Conservation (phyloP, 2,888 invertebrate genomes). For the Epicampocera succincta region DNA sequence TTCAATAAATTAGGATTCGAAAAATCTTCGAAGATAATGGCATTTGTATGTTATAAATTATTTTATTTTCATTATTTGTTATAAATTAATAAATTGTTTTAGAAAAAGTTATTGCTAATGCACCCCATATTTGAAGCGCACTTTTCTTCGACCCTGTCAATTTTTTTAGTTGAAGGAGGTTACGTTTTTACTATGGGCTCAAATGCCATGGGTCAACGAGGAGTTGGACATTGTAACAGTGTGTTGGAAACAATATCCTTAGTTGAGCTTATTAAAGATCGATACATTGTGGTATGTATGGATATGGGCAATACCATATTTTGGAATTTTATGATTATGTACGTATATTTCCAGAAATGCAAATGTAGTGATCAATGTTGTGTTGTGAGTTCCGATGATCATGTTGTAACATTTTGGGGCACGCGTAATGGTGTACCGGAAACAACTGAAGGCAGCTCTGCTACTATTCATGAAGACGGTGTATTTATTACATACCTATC, state of each 20-base stretch:
- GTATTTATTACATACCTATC: slow-evolving; percentile 17
- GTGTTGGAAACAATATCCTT: slow-evolving; percentile 75
- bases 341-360: slow-evolving; percentile 82
- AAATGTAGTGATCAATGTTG: slow-evolving; percentile 86
- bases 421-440: slow-evolving; percentile 82
- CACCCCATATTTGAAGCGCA: slow-evolving; percentile 84
- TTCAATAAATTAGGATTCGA: slow-evolving; percentile 86
- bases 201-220: slow-evolving; percentile 86
- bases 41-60: slow-evolving; percentile 73
- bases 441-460: slow-evolving; percentile 70
- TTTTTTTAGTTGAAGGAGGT: slow-evolving; percentile 85
- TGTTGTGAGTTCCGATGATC: slow-evolving; percentile 85
- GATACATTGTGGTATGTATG: slow-evolving; percentile 76
- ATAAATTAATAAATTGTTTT: slow-evolving; percentile 7
- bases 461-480: slow-evolving; percentile 38
- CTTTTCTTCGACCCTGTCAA: slow-evolving; percentile 85
- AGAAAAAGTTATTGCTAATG: slow-evolving; percentile 83
- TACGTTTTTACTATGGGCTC: slow-evolving; percentile 85
- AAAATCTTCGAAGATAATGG: slow-evolving; percentile 77
- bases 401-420: slow-evolving; percentile 88
- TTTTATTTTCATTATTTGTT: background rate
- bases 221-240: slow-evolving; percentile 80
- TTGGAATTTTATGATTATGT: too few relatives aligned
- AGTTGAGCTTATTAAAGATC: slow-evolving; percentile 78
- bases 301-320: too few relatives aligned